phyloP scores from a whole-genome alignment of 2,113 vertebrate genomes.

The Epinephelus cyanopodus region DNA sequence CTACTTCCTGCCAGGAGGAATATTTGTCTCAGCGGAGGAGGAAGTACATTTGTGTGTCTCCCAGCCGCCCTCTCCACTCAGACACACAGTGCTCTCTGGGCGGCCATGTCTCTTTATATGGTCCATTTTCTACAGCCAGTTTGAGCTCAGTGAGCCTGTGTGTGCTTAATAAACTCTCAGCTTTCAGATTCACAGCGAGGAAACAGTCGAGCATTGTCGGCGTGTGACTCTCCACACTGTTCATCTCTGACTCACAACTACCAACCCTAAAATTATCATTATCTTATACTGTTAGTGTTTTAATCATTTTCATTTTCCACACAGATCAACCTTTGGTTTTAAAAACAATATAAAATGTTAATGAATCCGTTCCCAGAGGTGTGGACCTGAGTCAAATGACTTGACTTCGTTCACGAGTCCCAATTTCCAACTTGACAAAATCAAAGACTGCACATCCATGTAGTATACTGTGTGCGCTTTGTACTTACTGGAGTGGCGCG shows the following conservation, averaged over 20 bases:
- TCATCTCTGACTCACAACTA: neutral
- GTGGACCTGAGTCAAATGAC: no score
- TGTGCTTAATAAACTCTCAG: slow-evolving; percentile 45
- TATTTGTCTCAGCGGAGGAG: slow-evolving; percentile 35
- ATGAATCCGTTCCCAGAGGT: no score
- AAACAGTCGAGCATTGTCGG: slow-evolving; percentile 5
- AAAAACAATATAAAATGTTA: neutral
- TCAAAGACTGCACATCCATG: no score
- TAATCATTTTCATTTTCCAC: no score
- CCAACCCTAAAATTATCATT: neutral
- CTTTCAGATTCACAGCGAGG: slow-evolving; percentile 17
- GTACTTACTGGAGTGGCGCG: no score
- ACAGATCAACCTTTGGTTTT: no score
- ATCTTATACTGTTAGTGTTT: neutral
- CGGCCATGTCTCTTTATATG: slow-evolving; percentile 46
- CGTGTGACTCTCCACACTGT: neutral
- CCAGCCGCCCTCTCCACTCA: slow-evolving; percentile 1
- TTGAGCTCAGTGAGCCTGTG: slow-evolving; percentile 35
- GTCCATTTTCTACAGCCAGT: slow-evolving; percentile 56
- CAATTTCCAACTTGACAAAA: no score
- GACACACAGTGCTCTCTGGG: slow-evolving; percentile 45
- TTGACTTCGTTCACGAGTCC: no score
- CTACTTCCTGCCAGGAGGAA: slow-evolving; percentile 38
- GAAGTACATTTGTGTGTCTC: slow-evolving; percentile 12
- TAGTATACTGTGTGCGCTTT: no score